Evolutionary conservation across 1,140 invertebrate species (phyloP).

Genomic region (Ips nitidus): DNA sequence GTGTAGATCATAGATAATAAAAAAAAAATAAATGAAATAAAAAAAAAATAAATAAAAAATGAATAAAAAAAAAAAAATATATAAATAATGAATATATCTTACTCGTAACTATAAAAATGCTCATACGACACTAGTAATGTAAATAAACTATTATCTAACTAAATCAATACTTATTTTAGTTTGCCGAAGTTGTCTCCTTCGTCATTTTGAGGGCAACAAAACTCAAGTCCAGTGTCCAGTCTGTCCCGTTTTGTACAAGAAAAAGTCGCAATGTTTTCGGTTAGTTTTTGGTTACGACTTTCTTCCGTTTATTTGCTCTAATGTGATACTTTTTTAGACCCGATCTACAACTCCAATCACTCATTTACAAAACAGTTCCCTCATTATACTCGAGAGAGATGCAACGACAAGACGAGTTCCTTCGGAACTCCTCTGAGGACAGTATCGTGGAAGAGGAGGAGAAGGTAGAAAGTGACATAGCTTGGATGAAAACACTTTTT

Average conservation of each 20-base stretch:
- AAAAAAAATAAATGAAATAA: too few relatives aligned
- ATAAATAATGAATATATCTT: too few relatives aligned
- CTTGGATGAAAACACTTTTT: not conserved
- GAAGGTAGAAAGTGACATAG: conserved; percentile 29
- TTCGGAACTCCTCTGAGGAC: conserved; percentile 48
- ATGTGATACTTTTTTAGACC: conserved; percentile 57
- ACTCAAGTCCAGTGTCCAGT: conserved; percentile 43
- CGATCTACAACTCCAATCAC: conserved; percentile 89
- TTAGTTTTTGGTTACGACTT: conserved; percentile 22
- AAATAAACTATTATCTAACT: too few relatives aligned
- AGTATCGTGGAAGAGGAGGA: conserved; percentile 46
- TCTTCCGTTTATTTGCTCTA: not conserved
- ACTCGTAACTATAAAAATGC: too few relatives aligned
- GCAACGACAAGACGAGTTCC: conserved; percentile 73
- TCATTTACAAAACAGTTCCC: conserved; percentile 95
- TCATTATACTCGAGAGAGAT: conserved; percentile 89
- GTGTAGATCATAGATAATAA: too few relatives aligned
- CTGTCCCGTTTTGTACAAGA: conserved; percentile 46
- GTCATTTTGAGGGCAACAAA: conserved; percentile 63
- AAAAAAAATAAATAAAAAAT: too few relatives aligned
- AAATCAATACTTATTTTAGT: conserved; percentile 56
- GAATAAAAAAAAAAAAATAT: too few relatives aligned
- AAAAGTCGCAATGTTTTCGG: conserved; percentile 45
- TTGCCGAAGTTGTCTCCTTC: conserved; percentile 87
- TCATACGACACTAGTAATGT: too few relatives aligned